Evolutionary conservation across 2,797 vertebrate species (phyloP), one percentile per base, ranked within the genome.

Genomic region (Pantherophis vulpinus): DNA sequence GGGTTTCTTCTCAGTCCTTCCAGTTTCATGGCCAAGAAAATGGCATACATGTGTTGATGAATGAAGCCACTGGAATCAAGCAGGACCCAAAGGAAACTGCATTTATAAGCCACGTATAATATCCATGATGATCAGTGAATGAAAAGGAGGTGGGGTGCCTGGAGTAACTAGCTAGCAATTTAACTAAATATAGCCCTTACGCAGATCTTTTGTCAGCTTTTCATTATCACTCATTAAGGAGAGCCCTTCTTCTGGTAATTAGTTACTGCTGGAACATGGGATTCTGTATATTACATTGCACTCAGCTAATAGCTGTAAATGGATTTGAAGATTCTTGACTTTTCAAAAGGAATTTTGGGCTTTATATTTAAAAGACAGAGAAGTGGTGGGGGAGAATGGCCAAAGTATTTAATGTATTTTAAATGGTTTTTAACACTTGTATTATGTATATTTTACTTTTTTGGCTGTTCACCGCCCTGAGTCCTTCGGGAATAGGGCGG

Each of bases 161-260:
- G 5, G 14, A 25, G 47, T 47, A 87, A 51, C 4, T 63, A 42
- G 59, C 47, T 8, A 74, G 20, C 23, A 54, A 20, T 29, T 42
- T 56, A 66, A 61, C 89, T 90, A 90, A 90, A 86, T 90, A 66
- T 27, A 63, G 51, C 13, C 42, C 37, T 60, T 58, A 70, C 14
- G 60, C 79, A n/a, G 61, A 32, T 51, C 27, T n/a, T 86, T 93
- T 91, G 86, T 55, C 63, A 55, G 23, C 18, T 32, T 89, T 91
- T 91, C 88, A 88, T 93, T 86, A 86, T 56, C 87, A 47, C 18
- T 83, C 42, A 79, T 88, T 60, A 89, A 59, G 55, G 14, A 90
- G n/a, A 93, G 74, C 37, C 83, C 83, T 88, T 59, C 79, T 79
- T 92, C 66, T 89, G 11, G 20, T 86, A 61, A 14, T 70, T 25